phyloP scores from a whole-genome alignment of 2,888 invertebrate species.

The Germaria angustata region DNA sequence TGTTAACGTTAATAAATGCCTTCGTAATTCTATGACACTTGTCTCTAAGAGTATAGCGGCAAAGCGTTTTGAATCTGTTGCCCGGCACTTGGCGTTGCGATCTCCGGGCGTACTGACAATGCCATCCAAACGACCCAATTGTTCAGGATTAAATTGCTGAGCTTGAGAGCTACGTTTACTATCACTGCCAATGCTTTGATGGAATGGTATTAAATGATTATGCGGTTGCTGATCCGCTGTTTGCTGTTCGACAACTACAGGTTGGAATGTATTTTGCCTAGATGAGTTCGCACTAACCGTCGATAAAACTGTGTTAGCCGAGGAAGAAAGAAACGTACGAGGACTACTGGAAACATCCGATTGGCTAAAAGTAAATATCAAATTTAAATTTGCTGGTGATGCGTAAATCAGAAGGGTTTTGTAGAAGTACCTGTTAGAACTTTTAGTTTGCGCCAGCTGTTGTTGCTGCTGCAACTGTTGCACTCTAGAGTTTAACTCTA shows the following conservation, averaged over 20 bases:
- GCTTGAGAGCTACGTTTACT: constrained; percentile 69
- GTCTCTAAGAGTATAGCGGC: constrained; percentile 91
- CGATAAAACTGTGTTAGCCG: constrained; percentile 76
- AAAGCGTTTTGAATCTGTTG: constrained; percentile 88
- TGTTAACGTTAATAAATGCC: constrained; percentile 89
- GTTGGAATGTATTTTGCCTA: constrained; percentile 74
- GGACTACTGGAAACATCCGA: constrained; percentile 77
- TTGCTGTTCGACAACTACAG: constrained; percentile 72
- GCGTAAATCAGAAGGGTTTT: no score
- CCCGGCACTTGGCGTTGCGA: constrained; percentile 83
- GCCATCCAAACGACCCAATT: constrained; percentile 85
- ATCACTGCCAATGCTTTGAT: constrained; percentile 78
- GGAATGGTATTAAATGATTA: constrained; percentile 72
- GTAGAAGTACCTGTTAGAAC: constrained; percentile 79
- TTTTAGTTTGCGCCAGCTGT: constrained; percentile 75
- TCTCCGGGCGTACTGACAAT: constrained; percentile 84
- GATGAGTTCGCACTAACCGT: constrained; percentile 71
- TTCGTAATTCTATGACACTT: constrained; percentile 90
- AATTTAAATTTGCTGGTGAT: neutral
- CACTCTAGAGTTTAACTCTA: constrained; percentile 82
- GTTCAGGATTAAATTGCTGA: constrained; percentile 65
- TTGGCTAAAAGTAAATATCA: constrained; percentile 71
- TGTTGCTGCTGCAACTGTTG: constrained; percentile 81
- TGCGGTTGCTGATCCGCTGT: constrained; percentile 64
- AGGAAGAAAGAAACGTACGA: constrained; percentile 77